phyloP scores from a whole-genome alignment of 2,888 invertebrate genomes.

The Agriotes lineatus region DNA sequence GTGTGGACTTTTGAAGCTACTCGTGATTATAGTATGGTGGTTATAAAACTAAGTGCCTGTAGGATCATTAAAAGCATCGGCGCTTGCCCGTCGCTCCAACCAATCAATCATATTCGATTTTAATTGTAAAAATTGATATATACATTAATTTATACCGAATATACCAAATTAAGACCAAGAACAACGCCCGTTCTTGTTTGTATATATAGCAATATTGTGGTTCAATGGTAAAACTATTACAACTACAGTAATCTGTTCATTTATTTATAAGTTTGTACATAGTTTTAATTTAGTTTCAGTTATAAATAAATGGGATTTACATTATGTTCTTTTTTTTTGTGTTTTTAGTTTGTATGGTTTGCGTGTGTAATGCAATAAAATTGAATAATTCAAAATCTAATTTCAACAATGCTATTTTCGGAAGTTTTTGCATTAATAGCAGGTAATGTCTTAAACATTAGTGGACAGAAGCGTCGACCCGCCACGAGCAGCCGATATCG shows the following conservation, averaged over 20 bases:
- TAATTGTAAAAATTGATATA: constrained; percentile 9
- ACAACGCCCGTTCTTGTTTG: constrained; percentile 8
- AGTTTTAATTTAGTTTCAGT: constrained; percentile 62
- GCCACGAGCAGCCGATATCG: too few relatives aligned
- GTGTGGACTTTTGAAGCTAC: not conserved
- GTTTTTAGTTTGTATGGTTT: constrained; percentile 1
- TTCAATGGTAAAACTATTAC: constrained; percentile 9
- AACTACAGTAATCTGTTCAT: constrained; percentile 12
- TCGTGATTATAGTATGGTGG: not conserved
- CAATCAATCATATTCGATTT: not conserved
- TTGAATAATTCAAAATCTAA: too few relatives aligned
- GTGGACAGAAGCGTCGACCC: too few relatives aligned
- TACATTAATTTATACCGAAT: constrained; percentile 10
- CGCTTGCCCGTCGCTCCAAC: too few relatives aligned
- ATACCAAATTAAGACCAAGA: constrained; percentile 7
- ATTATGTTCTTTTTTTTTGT: constrained; percentile 55
- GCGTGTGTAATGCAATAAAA: too few relatives aligned
- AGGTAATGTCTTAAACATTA: too few relatives aligned
- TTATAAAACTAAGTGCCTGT: not conserved
- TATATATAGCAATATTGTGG: constrained; percentile 24
- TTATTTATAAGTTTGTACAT: constrained; percentile 53
- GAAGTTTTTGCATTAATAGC: too few relatives aligned
- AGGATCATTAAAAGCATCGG: too few relatives aligned
- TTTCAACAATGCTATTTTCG: too few relatives aligned
- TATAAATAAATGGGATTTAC: constrained; percentile 64